Evolutionary conservation across 1,140 invertebrate genomes (phyloP).

Genomic region (Aethina tumida): DNA sequence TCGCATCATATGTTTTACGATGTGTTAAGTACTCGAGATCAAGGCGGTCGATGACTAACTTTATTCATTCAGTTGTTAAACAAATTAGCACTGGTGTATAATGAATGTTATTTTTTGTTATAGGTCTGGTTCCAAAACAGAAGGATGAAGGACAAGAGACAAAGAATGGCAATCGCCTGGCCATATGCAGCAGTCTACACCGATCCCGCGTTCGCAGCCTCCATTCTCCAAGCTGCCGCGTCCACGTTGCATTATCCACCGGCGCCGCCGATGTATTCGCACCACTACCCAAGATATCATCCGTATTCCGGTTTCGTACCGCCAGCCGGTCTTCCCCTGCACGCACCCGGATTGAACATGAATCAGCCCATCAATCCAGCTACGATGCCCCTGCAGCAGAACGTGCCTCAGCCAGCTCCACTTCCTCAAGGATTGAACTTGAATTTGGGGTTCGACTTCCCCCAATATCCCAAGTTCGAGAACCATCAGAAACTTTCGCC

Average conservation of each 20-base stretch:
- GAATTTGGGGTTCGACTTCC: constrained; percentile 29
- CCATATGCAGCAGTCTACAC: constrained; percentile 88
- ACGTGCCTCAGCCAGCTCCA: constrained; percentile 12
- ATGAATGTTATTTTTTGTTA: constrained; percentile 29
- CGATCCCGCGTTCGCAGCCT: constrained; percentile 83
- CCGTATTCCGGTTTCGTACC: constrained; percentile 34
- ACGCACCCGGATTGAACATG: no score
- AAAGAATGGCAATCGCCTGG: constrained; percentile 87
- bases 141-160: constrained; percentile 97
- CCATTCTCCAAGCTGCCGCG: constrained; percentile 83
- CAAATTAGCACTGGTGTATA: constrained; percentile 14
- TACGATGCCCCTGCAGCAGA: constrained; percentile 15
- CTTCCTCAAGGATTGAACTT: constrained; percentile 25
- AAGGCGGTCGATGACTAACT: constrained; percentile 17
- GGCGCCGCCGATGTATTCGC: constrained; percentile 38
- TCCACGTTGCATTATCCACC: constrained; percentile 40
- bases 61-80: constrained; percentile 19
- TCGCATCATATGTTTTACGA: constrained; percentile 29
- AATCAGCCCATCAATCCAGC: no score
- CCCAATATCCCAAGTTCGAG: constrained; percentile 8
- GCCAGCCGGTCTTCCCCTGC: constrained; percentile 19
- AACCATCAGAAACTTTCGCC: constrained; percentile 22
- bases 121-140: constrained; percentile 99
- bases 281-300: constrained; percentile 35
- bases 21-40: constrained; percentile 28